These are phyloP conservation scores for Ondatra zibethicus DNA, from an alignment of 2,113 vertebrate genomes.

Conservation along the genomic window DNA sequence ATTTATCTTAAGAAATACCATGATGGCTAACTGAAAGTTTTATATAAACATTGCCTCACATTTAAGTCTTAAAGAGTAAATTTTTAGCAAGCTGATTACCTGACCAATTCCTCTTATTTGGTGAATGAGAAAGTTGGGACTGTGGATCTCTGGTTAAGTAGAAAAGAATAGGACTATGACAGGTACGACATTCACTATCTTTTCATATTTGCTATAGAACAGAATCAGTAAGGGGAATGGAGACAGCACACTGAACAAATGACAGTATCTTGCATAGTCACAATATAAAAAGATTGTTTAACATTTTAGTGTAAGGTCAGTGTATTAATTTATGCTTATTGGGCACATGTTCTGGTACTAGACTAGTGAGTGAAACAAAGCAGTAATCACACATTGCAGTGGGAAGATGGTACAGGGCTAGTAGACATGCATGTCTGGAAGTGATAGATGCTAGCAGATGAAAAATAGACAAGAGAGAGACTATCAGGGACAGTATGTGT, in stretches of 20 bases:
- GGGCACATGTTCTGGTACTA: neutral
- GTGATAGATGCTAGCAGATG: neutral
- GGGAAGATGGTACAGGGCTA: neutral
- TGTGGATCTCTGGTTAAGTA: constrained; percentile 39
- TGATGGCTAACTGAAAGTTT: constrained; percentile 26
- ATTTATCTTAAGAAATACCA: constrained; percentile 3
- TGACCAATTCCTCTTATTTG: constrained; percentile 52
- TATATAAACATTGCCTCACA: constrained; percentile 5
- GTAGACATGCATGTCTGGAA: neutral
- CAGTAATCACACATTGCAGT: neutral
- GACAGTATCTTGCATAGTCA: neutral
- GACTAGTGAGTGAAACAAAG: neutral
- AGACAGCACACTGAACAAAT: neutral
- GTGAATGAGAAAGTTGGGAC: constrained; percentile 52
- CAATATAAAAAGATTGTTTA: constrained; percentile 15
- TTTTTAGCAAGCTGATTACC: constrained; percentile 42
- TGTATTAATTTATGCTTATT: neutral
- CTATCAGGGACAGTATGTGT: neutral
- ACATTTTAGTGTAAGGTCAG: constrained; percentile 16
- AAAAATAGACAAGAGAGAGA: neutral
- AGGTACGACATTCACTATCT: constrained; percentile 48
- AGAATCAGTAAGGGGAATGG: constrained; percentile 21
- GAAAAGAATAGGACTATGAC: neutral
- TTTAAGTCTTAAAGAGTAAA: constrained; percentile 26
- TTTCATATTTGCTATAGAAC: constrained; percentile 48